phyloP scores from a whole-genome alignment of 2,888 invertebrate species.

The Acrobasis repandana region DNA sequence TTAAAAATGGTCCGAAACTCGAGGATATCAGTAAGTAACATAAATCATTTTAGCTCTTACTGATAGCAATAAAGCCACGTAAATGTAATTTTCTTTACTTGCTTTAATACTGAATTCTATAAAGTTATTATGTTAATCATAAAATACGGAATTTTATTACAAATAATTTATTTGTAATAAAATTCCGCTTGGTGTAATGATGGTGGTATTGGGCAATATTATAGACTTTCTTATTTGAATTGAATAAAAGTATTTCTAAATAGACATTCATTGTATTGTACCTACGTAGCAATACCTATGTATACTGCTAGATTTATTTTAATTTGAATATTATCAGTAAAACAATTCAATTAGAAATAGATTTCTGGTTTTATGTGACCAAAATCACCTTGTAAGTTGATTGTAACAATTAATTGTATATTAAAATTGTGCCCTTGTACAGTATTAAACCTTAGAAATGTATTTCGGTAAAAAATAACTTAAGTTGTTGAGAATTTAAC shows the following conservation, averaged over 20 bases:
- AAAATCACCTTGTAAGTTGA: no score
- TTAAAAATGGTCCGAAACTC: constrained; percentile 86
- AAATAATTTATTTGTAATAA: not conserved
- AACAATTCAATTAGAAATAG: no score
- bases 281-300: no score
- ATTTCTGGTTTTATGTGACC: no score
- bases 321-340: no score
- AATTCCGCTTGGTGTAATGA: not conserved
- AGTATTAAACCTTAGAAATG: no score
- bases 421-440: no score
- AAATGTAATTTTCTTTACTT: not conserved
- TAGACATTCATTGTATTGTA: no score
- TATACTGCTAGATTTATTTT: no score
- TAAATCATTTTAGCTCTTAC: constrained; percentile 22
- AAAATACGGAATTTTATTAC: not conserved
- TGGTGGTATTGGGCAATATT: not conserved
- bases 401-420: no score
- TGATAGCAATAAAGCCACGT: constrained; percentile 1
- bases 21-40: constrained; percentile 88
- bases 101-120: not conserved
- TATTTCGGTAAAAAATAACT: no score
- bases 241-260: constrained; percentile 23
- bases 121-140: constrained; percentile 7
- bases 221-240: constrained; percentile 6
- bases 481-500: no score